Percentiles rank a stretch among this genome's conserved stretches.
phyloP scores from a whole-genome alignment of 2,797 vertebrate species.

The Scyliorhinus canicula region DNA sequence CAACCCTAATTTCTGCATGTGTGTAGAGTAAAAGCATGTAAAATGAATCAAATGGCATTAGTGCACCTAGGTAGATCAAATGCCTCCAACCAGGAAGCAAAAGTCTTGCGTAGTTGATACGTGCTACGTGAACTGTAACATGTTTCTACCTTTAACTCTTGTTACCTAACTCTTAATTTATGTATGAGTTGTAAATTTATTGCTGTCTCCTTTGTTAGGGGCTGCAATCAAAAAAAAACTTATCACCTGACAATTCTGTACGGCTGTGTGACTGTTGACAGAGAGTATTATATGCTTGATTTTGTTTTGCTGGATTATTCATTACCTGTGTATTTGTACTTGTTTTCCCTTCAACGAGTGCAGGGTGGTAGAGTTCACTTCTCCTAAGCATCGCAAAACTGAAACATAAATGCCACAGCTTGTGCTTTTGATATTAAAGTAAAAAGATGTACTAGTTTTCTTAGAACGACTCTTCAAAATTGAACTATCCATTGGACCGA shows the following conservation, averaged over 20 bases:
- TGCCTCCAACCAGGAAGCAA: background rate
- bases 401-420: background rate
- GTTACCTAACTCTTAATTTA: background rate
- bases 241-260: background rate
- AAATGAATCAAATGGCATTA: background rate
- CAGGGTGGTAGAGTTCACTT: background rate
- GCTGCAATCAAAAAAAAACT: background rate
- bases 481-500: background rate
- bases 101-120: background rate
- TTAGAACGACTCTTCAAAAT: background rate
- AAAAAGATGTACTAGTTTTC: background rate
- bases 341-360: background rate
- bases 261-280: too few relatives aligned
- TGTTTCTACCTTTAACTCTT: background rate
- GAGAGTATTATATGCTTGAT: background rate
- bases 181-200: conserved; percentile 19
- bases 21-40: background rate
- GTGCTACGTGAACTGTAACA: background rate
- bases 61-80: too few relatives aligned
- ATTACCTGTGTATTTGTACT: conserved; percentile 12
- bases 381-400: background rate
- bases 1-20: background rate
- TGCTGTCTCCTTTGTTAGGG: too few relatives aligned
- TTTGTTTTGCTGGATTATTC: conserved; percentile 22
- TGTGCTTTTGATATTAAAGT: background rate